Evolutionary conservation across 2,888 invertebrate species (phyloP), one percentile per base, ranked within the genome.

Genomic region (Phoronis australis): DNA sequence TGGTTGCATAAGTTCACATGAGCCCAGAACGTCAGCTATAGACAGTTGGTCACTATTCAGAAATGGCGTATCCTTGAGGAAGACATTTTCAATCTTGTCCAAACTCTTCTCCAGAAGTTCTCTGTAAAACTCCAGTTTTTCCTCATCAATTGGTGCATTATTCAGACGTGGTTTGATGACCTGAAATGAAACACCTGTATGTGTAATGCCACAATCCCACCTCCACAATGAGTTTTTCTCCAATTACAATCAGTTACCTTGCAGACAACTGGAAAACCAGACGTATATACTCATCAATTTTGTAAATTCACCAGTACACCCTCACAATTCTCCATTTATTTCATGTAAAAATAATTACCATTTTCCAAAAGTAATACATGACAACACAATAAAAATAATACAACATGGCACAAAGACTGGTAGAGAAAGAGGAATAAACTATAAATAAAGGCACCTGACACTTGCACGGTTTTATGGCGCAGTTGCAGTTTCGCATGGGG

Each of bases 161-260:
- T 9, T 31, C 9, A 15, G 9, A 9, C 31, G 9, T 31, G 31
- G 31, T 31, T 12, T 31, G 9, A 31, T 31, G 35, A 45, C 45
- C 35, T 26, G 3, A 45, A 45, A 31, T n/a, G 35, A 26, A 6
- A 44, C 26, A 44, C 20, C 37, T 37, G n/a, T n/a, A n/a, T n/a
- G n/a, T n/a, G n/a, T n/a, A n/a, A n/a, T n/a, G n/a, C n/a, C n/a
- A n/a, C n/a, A n/a, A n/a, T n/a, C n/a, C n/a, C n/a, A n/a, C n/a
- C n/a, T n/a, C n/a, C n/a, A n/a, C n/a, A n/a, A n/a, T n/a, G n/a
- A n/a, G n/a, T n/a, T n/a, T n/a, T n/a, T n/a, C n/a, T n/a, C n/a
- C n/a, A n/a, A n/a, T n/a, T n/a, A n/a, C n/a, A n/a, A n/a, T n/a
- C n/a, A n/a, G n/a, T n/a, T n/a, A n/a, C n/a, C n/a, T n/a, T n/a